Evolutionary conservation across 2,797 vertebrate species (phyloP), one percentile per base, ranked within the genome.

Genomic region (Sparus aurata): DNA sequence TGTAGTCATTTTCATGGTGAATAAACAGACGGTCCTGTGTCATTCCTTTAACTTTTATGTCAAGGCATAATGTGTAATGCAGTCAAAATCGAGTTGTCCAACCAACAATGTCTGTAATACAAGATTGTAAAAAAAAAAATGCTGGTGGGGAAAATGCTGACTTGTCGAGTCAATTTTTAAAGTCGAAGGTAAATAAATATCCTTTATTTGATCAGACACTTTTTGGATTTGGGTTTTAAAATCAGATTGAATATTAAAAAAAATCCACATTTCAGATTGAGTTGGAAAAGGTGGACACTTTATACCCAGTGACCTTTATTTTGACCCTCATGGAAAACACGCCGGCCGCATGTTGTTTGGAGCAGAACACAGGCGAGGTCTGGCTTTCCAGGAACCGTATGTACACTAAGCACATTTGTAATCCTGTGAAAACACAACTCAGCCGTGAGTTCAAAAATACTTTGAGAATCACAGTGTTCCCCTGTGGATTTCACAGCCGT

Each of bases 351-450:
- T 82, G 87, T 73, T 80, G 78, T 85, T 78, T 53, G 77, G 73
- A 47, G 52, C 69, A 69, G 82, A 82, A 80, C 72, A 64, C 68
- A 69, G 77, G 47, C 71, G 84, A 85, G 83, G 84, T 82, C 85
- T 89, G 87, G 71, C 78, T 89, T 78, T 83, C 38, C 73, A 86
- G 57, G 86, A 82, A 90, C 74, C 69, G 54, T 77, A 86, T 73
- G 75, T 88, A 91, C 84, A 88, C 88, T 91, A 91, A 91, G 92
- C 93, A 93, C 88, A 93, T 93, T 92, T 89, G 82, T 89, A 93
- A 93, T 91, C 86, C 91, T 94, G 86, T 92, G 83, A 94, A 95
- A 95, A 95, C 93, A 95, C 74, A 78, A 78, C 82, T 93, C 85
- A 87, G 89, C 88, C 86, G 58, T 75, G 85, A 80, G 83, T 85